Evolutionary conservation across 2,888 invertebrate genomes (phyloP).

Genomic region (Drosophila rubida): DNA sequence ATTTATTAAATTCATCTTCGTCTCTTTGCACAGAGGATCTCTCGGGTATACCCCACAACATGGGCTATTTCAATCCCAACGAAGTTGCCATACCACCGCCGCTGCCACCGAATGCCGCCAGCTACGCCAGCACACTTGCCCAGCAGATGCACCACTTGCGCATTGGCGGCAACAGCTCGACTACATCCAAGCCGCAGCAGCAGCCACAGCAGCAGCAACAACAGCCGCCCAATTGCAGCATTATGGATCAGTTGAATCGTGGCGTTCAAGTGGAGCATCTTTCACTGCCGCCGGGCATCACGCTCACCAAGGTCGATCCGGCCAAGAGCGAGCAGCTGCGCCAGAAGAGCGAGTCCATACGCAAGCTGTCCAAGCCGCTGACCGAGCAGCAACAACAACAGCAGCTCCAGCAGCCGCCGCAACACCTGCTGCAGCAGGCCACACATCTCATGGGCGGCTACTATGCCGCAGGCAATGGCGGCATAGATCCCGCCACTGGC

Average conservation of each 20-base stretch:
- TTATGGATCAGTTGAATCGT: slow-evolving; percentile 85
- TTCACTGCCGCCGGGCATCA: slow-evolving; percentile 92
- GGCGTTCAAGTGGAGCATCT: slow-evolving; percentile 87
- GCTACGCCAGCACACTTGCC: slow-evolving; percentile 72
- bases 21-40: slow-evolving; percentile 63
- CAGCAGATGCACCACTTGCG: slow-evolving; percentile 80
- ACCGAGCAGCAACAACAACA: slow-evolving; percentile 60
- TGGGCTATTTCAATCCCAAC: slow-evolving; percentile 82
- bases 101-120: slow-evolving; percentile 46
- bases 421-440: slow-evolving; percentile 53
- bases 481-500: slow-evolving; percentile 72
- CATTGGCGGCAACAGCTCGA: slow-evolving; percentile 42
- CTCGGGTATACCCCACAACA: slow-evolving; percentile 80
- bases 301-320: slow-evolving; percentile 90
- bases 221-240: slow-evolving; percentile 80
- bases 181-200: slow-evolving; percentile 36
- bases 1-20: neutral
- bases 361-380: slow-evolving; percentile 81
- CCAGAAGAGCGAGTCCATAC: slow-evolving; percentile 84
- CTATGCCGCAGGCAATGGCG: slow-evolving; percentile 53
- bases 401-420: neutral
- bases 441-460: slow-evolving; percentile 55
- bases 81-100: slow-evolving; percentile 76
- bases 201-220: slow-evolving; percentile 46
- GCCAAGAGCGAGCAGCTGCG: slow-evolving; percentile 83